Evolutionary conservation across 2,888 invertebrate genomes (phyloP), one percentile per base, ranked within the genome.

Genomic region (Clusia tigrina): DNA sequence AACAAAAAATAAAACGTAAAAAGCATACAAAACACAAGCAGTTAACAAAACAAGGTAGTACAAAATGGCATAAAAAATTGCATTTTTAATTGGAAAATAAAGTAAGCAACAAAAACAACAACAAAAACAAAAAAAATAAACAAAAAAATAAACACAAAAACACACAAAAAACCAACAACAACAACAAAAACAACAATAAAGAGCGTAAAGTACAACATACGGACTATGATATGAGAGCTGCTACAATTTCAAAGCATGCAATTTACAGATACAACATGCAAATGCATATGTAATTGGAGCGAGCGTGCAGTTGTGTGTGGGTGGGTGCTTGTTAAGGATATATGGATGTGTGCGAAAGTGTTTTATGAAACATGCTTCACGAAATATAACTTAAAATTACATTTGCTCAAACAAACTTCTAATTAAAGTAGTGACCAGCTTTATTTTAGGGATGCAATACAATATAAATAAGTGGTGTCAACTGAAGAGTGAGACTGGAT

Each of bases 1-100:
- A 32, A 12, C 32, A 32, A 32, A 32, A 32, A 58, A 55, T 32
- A 10, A 66, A 58, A 66, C 58, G 46, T 5, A 58, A 58, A n/a
- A n/a, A n/a, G n/a, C n/a, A 32, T 58, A 23, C 58, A 56, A 62
- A 64, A 52, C 5, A 32, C 32, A 32, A 37, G 46, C 46, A 54
- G 17, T 46, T 24, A 38, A 54, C 57, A 59, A 56, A 57, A 62
- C 60, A 55, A 48, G 54, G 15, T 48, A 54, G 59, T 32, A 42
- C 59, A n/a, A 42, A 42, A 42, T 17, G 26, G 23, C 5, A 54
- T 15, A 15, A 25, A 54, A 54, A 55, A 20, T 22, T 55, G 37
- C 55, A 38, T 55, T 55, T 55, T 54, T 38, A 55, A 55, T 38
- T 55, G 55, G 37, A 38, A 55, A 55, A 32, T 32, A 32, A 12